These are phyloP conservation scores for Anniella stebbinsi DNA, from an alignment of 2,797 vertebrate genomes.

Conservation along the genomic window DNA sequence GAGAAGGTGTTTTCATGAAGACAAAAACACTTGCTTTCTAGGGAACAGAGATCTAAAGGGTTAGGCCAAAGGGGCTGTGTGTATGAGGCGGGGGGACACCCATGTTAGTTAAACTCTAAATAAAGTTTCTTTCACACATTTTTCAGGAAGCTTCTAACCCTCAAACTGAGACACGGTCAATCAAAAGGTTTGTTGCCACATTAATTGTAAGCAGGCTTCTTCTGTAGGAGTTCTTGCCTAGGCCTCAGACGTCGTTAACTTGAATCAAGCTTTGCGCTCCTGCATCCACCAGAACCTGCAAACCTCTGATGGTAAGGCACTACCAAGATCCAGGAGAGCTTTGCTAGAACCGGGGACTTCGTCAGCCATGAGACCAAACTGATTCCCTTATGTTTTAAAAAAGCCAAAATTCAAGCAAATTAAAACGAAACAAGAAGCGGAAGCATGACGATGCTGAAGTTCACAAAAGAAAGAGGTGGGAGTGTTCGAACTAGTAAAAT, in stretches of 20 bases:
- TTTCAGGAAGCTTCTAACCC: not conserved
- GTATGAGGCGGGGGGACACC: not conserved
- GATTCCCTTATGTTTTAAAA: not conserved
- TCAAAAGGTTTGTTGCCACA: not conserved
- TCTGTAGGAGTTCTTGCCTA: not conserved
- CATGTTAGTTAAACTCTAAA: not conserved
- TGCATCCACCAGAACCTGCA: too few species aligned
- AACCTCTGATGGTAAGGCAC: not conserved
- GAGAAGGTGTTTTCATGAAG: not conserved
- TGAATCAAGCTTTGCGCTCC: not conserved
- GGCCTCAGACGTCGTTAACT: not conserved
- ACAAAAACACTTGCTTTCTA: slow-evolving; percentile 1
- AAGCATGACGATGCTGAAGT: slow-evolving; percentile 48
- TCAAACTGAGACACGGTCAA: not conserved
- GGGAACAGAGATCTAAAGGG: not conserved
- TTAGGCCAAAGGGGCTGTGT: not conserved
- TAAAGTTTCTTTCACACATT: too few species aligned
- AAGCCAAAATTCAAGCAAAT: not conserved
- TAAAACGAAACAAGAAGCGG: not conserved
- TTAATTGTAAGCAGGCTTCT: not conserved
- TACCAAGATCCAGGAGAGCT: not conserved
- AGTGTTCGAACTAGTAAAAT: slow-evolving; percentile 80
- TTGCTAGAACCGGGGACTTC: not conserved
- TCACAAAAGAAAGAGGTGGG: slow-evolving; percentile 57
- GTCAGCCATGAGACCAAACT: not conserved